Evolutionary conservation across 2,113 vertebrate species (phyloP), one percentile per base, ranked within the genome.

Genomic region (Myanophis thanlyinensis): DNA sequence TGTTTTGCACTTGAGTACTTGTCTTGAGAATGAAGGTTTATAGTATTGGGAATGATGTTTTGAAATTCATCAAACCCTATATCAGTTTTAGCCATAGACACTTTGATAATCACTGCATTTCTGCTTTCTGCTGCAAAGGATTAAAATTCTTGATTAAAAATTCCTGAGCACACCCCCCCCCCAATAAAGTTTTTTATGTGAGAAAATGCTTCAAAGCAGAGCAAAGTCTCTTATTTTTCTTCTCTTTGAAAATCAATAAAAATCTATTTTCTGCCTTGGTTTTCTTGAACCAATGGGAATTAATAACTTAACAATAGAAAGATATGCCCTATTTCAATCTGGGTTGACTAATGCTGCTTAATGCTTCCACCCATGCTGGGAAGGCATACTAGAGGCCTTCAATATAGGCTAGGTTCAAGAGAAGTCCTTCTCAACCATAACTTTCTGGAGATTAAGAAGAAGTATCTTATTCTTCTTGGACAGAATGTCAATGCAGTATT

Each of bases 301-400:
- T 95, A 96, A 96, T 93, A 89, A 89, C 93, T 92, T 96, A 94
- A 92, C 90, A 91, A 93, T 87, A 92, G 91, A 95, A 93, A 94
- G 95, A 87, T 90, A 46, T 84, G 90, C 92, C 94, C 94, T 94
- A 11, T 92, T 97, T 97, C 90, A 91, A 96, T 97, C 94, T 89
- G 89, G 47, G 87, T 35, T 1, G 1, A 91, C 89, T 95, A 96
- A 95, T 95, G 94, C 91, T 85, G 51, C 94, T 90, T 96, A 96
- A 96, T 94, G 95, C 85, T 94, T 91, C 93, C 87, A 49, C 13
- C 93, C 96, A 94, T 95, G 95, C 97, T 97, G 96, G 95, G 95
- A 96, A 95, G 94, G 47, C 88, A 91, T 85, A 90, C 94, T 89
- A 96, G 93, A 89, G 89, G 87, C 93, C 93, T 95, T 52, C 89